Percentiles rank a stretch among this genome's conserved stretches.
These are phyloP conservation scores for Aspidapion aeneum DNA, from an alignment of 2,888 invertebrate genomes.

Conservation along the genomic window DNA sequence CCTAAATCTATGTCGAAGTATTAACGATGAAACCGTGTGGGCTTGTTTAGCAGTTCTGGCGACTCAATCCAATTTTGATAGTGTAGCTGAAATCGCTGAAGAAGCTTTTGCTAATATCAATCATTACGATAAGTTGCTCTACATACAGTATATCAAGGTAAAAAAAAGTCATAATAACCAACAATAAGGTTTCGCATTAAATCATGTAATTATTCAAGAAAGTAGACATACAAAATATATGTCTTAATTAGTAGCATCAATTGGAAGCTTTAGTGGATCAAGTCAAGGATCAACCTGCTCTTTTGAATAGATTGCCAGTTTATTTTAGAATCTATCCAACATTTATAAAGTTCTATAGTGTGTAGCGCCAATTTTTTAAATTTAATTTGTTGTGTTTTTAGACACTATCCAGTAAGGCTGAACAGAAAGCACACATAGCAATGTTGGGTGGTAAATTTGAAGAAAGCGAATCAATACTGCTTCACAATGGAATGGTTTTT, in stretches of 20 bases:
- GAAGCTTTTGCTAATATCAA: constrained; percentile 92
- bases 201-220: no score
- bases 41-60: constrained; percentile 91
- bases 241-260: no score
- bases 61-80: constrained; percentile 70
- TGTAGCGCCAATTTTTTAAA: no score
- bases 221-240: no score
- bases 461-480: constrained; percentile 68
- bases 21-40: constrained; percentile 73
- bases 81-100: constrained; percentile 86
- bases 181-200: no score
- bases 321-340: no score
- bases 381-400: no score
- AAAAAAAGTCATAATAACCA: no score
- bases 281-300: no score
- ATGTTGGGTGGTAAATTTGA: constrained; percentile 63
- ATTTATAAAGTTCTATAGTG: no score
- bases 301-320: no score
- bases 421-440: constrained; percentile 64
- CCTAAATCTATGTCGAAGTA: constrained; percentile 42
- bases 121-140: constrained; percentile 82
- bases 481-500: constrained; percentile 64
- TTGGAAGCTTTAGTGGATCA: no score
- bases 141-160: constrained; percentile 72
- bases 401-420: constrained; percentile 52